A percentile compares a stretch with the other conserved stretches of the same genome.
Conservation (phyloP, 2,888 invertebrate genomes). For the Rhagonycha lutea region DNA sequence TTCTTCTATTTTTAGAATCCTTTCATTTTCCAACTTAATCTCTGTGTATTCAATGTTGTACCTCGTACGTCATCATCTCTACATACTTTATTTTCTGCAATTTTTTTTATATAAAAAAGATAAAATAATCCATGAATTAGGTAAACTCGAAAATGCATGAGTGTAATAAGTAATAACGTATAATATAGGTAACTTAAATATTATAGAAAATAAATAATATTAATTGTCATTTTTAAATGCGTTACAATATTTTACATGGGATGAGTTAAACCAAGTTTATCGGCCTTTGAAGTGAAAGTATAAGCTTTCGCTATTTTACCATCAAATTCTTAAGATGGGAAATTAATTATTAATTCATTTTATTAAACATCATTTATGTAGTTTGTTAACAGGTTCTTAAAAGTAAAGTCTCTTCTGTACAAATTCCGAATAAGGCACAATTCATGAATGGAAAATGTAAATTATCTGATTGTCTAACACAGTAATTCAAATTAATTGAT, state of each 20-base stretch:
- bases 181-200: too few relatives aligned
- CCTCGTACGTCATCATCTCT: too few relatives aligned
- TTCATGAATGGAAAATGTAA: not conserved
- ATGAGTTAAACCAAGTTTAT: conserved; percentile 2
- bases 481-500: not conserved
- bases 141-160: too few relatives aligned
- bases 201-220: not conserved
- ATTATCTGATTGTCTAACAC: not conserved
- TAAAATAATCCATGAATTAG: too few relatives aligned
- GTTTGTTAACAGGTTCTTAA: not conserved
- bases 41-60: too few relatives aligned
- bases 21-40: too few relatives aligned
- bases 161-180: too few relatives aligned
- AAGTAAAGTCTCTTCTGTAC: not conserved
- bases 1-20: too few relatives aligned
- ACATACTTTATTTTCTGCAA: too few relatives aligned
- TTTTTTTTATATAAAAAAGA: too few relatives aligned
- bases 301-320: conserved; percentile 9
- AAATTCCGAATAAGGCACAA: not conserved
- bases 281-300: conserved; percentile 13
- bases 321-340: not conserved
- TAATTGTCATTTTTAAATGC: not conserved
- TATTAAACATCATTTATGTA: not conserved
- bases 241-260: not conserved
- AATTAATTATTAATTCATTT: not conserved